These are phyloP conservation scores for Sarotherodon lohbergeri DNA, from an alignment of 2,113 vertebrate genomes.

Conservation along the genomic window DNA sequence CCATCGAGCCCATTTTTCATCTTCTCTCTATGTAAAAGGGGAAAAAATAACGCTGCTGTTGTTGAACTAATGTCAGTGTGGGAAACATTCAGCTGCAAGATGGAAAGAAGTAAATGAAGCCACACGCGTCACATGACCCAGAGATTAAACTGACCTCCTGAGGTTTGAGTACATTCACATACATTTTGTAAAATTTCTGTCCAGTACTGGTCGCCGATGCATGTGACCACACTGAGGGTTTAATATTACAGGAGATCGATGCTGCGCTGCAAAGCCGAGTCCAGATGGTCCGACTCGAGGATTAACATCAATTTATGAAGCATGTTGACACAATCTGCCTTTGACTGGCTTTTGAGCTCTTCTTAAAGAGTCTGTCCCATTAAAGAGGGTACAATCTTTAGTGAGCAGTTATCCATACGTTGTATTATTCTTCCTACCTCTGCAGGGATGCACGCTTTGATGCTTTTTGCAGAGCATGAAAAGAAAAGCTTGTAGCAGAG, in stretches of 20 bases:
- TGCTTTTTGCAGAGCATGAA: background rate
- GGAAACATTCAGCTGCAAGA: background rate
- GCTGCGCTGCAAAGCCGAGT: conserved; percentile 19
- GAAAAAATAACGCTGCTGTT: background rate
- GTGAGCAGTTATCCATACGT: background rate
- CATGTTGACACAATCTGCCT: conserved; percentile 36
- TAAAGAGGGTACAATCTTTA: conserved; percentile 26
- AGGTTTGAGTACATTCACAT: background rate
- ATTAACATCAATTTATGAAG: conserved; percentile 56
- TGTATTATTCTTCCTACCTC: background rate
- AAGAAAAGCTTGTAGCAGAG: background rate
- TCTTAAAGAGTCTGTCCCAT: background rate
- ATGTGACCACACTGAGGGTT: background rate
- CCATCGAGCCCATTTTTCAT: background rate
- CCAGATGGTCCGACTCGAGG: conserved; percentile 49
- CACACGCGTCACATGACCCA: background rate
- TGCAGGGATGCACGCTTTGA: background rate
- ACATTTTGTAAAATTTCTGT: background rate
- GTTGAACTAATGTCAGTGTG: background rate
- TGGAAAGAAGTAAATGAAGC: background rate
- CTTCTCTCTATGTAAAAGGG: background rate
- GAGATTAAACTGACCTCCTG: background rate
- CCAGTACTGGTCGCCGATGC: background rate
- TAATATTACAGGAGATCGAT: conserved; percentile 16
- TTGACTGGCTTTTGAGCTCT: conserved; percentile 5